These are phyloP conservation scores for Thalassophryne amazonica DNA, from an alignment of 2,797 vertebrate genomes.

Conservation along the genomic window DNA sequence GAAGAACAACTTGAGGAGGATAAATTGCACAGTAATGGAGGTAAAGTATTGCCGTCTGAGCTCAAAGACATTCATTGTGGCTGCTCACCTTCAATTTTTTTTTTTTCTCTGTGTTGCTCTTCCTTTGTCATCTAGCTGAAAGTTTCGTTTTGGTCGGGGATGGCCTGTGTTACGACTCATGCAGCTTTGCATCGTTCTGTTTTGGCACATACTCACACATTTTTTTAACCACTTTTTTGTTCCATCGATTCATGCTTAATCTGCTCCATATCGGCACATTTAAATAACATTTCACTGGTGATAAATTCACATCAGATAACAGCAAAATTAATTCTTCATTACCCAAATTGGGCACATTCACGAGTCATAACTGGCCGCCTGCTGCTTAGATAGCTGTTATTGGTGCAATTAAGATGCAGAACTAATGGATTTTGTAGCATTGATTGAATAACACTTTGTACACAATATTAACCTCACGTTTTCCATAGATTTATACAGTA, in stretches of 20 bases:
- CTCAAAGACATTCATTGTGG: conserved; percentile 42
- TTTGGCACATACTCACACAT: conserved; percentile 17
- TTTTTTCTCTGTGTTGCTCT: conserved; percentile 2
- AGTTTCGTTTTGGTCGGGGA: conserved; percentile 26
- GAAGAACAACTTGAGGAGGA: conserved; percentile 85
- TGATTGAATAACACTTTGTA: conserved; percentile 11
- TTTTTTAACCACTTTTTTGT: conserved; percentile 10
- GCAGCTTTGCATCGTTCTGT: conserved; percentile 35
- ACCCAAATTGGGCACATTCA: conserved; percentile 23
- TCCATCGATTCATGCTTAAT: conserved; percentile 44
- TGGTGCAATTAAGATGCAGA: conserved; percentile 11
- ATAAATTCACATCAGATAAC: conserved; percentile 20
- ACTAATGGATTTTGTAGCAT: conserved; percentile 22
- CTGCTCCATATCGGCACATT: conserved; percentile 33
- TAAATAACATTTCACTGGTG: conserved; percentile 16
- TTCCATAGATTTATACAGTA: neutral
- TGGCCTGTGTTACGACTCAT: conserved; percentile 46
- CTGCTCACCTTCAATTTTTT: conserved; percentile 36
- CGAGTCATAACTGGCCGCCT: conserved; percentile 12
- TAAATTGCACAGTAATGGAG: conserved; percentile 82
- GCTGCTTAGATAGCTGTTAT: conserved; percentile 15
- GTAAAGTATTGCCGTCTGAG: conserved; percentile 70
- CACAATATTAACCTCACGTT: neutral
- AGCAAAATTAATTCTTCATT: conserved; percentile 27
- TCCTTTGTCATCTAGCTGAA: conserved; percentile 26